phyloP scores from a whole-genome alignment of 2,888 invertebrate genomes.

The Dendrolimus pini region DNA sequence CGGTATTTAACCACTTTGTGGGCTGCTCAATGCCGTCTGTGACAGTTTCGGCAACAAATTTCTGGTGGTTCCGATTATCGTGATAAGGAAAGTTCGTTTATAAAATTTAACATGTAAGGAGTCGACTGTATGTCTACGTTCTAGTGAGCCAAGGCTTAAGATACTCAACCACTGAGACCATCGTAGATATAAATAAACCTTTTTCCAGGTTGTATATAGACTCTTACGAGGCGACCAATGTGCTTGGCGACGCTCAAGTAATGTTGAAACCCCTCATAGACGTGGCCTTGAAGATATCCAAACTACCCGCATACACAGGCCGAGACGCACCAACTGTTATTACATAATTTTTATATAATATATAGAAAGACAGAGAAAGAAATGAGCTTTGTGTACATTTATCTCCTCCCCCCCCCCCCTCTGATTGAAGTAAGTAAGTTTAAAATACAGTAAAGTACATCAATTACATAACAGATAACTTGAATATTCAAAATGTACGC shows the following conservation, averaged over 20 bases:
- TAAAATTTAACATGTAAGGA: too few relatives aligned
- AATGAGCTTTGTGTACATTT: too few relatives aligned
- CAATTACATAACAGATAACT: conserved; percentile 3
- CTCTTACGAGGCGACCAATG: conserved; percentile 89
- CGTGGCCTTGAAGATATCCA: conserved; percentile 90
- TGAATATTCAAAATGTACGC: background rate
- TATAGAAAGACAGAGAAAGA: background rate
- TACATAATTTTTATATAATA: conserved; percentile 79
- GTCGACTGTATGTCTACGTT: too few relatives aligned
- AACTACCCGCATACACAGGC: conserved; percentile 90
- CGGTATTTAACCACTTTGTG: too few relatives aligned
- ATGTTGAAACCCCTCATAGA: conserved; percentile 92
- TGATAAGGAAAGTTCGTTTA: too few relatives aligned
- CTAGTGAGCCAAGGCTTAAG: too few relatives aligned
- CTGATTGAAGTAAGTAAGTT: background rate
- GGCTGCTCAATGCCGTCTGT: too few relatives aligned
- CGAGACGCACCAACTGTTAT: conserved; percentile 96
- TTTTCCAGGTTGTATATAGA: conserved; percentile 88
- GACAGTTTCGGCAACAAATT: too few relatives aligned
- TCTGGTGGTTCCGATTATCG: too few relatives aligned
- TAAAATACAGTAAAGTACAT: conserved; percentile 2
- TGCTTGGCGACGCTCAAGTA: conserved; percentile 79
- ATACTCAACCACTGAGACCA: too few relatives aligned
- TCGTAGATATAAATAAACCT: too few relatives aligned
- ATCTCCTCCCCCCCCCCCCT: background rate